A percentile compares a stretch with the other conserved stretches of the same genome.
These are phyloP conservation scores for Stegophylla sp. DNA, from an alignment of 2,888 invertebrate species.

Conservation along the genomic window DNA sequence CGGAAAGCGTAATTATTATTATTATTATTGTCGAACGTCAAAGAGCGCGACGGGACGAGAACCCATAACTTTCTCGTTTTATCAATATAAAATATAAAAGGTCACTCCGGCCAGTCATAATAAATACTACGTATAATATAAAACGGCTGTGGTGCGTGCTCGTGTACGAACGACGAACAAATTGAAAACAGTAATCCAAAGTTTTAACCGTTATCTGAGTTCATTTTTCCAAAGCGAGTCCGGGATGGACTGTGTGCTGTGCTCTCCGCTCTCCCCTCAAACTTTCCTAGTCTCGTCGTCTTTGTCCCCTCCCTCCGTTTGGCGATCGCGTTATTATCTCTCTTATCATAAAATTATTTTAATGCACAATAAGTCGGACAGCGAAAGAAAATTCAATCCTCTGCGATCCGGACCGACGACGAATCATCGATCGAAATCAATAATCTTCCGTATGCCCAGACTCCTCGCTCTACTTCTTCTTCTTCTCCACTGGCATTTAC, in stretches of 20 bases:
- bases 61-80: conserved; percentile 38
- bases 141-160: too few relatives aligned
- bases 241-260: neutral
- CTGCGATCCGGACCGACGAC: neutral
- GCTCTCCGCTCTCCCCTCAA: neutral
- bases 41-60: neutral
- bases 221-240: conserved; percentile 8
- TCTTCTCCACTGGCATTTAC: too few relatives aligned
- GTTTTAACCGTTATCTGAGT: conserved; percentile 44
- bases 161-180: conserved; percentile 20
- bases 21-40: too few relatives aligned
- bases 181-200: conserved; percentile 49
- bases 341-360: neutral
- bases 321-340: neutral
- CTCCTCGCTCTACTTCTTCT: too few relatives aligned
- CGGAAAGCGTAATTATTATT: neutral
- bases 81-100: conserved; percentile 27
- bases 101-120: neutral
- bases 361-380: neutral
- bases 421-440: neutral
- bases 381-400: too few relatives aligned
- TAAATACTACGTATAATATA: too few relatives aligned
- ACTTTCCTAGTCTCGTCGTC: neutral
- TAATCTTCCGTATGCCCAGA: neutral
- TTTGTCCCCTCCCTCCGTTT: too few relatives aligned